Percentiles rank a stretch among this genome's conserved stretches.
These are phyloP conservation scores for Diachasma alloeum DNA, from an alignment of 1,140 invertebrate species.

Conservation along the genomic window DNA sequence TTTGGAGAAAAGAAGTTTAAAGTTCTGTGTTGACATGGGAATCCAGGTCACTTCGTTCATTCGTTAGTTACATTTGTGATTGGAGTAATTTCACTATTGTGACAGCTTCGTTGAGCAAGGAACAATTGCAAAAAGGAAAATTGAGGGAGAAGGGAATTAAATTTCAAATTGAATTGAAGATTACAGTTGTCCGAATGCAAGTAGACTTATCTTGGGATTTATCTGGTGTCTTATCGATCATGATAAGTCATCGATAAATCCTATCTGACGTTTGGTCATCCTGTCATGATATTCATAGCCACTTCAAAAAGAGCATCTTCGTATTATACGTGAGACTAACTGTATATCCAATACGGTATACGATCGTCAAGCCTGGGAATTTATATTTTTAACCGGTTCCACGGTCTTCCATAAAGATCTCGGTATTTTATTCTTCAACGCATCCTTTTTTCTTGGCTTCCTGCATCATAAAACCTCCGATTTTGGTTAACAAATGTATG, in stretches of 20 bases:
- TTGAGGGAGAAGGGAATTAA: not conserved
- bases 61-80: not conserved
- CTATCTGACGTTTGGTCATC: not conserved
- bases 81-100: not conserved
- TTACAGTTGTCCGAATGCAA: not conserved
- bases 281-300: not conserved
- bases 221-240: not conserved
- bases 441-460: not conserved
- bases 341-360: constrained; percentile 43
- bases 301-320: not conserved
- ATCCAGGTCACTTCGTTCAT: not conserved
- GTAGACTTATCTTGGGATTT: not conserved
- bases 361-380: constrained; percentile 35
- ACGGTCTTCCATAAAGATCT: constrained; percentile 10
- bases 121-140: not conserved
- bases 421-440: not conserved
- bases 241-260: not conserved
- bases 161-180: not conserved
- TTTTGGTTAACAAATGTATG: not conserved
- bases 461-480: not conserved
- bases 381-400: constrained; percentile 50
- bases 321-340: constrained; percentile 26
- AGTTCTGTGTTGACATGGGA: not conserved
- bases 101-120: not conserved
- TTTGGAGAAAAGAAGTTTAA: not conserved